Conservation (phyloP, 2,797 vertebrate genomes). For the Merluccius polli region DNA sequence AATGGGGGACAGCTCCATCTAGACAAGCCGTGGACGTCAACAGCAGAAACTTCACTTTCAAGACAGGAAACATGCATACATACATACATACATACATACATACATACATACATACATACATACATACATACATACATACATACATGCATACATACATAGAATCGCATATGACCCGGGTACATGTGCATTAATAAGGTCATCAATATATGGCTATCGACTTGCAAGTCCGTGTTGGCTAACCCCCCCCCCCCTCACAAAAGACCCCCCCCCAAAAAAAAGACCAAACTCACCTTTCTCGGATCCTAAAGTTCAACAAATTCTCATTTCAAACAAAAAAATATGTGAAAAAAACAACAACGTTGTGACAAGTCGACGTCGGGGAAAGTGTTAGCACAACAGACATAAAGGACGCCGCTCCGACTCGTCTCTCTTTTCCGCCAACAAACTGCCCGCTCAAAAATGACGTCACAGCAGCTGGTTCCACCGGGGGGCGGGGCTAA, state of each 20-base stretch:
- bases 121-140: no score
- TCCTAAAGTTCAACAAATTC: background rate
- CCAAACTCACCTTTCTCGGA: conserved; percentile 41
- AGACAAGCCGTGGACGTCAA: background rate
- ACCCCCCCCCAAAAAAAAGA: conserved; percentile 11
- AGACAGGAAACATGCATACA: background rate
- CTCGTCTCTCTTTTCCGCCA: conserved; percentile 48
- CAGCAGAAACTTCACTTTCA: background rate
- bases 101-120: no score
- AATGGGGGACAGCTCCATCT: conserved; percentile 54
- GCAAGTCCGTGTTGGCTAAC: background rate
- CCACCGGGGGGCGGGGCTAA: background rate
- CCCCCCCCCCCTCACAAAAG: no score
- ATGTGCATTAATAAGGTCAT: no score
- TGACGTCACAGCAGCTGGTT: conserved; percentile 38
- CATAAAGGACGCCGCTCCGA: background rate
- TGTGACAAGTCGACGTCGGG: background rate
- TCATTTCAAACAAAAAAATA: background rate
- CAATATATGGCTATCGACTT: background rate
- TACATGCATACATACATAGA: no score
- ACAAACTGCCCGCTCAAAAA: conserved; percentile 72
- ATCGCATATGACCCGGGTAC: no score
- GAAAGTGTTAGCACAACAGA: background rate
- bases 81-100: background rate
- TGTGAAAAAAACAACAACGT: background rate